Conservation (phyloP, 2,113 vertebrate species). For the Lethenteron camtschaticum region DNA sequence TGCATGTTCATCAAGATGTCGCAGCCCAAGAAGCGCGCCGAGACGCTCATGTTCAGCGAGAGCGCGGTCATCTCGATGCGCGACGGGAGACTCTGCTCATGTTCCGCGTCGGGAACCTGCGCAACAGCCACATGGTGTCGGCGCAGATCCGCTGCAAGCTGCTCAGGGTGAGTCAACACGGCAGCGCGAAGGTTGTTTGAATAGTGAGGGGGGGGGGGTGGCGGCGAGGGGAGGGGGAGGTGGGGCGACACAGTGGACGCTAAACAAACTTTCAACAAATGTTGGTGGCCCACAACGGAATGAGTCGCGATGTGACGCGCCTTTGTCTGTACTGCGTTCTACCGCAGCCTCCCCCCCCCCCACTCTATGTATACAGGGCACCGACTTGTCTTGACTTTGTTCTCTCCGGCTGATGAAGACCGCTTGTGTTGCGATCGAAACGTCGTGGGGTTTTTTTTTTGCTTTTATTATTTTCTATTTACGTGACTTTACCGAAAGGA, state of each 20-base stretch:
- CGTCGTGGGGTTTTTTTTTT: no score
- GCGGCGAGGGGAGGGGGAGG: neutral
- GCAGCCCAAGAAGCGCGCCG: constrained; percentile 89
- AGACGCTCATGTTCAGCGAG: constrained; percentile 96
- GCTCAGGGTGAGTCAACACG: constrained; percentile 55
- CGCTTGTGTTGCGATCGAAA: no score
- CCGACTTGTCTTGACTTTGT: no score
- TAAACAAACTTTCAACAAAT: neutral
- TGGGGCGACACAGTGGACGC: neutral
- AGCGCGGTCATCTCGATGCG: constrained; percentile 87
- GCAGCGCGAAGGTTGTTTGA: neutral
- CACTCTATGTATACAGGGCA: no score
- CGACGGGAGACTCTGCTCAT: constrained; percentile 88
- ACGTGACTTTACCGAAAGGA: no score
- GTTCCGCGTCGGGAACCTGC: constrained; percentile 94
- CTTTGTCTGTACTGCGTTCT: no score
- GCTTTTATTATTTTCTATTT: no score
- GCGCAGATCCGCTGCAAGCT: constrained; percentile 98
- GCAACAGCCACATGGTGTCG: constrained; percentile 98
- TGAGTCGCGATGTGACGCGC: no score
- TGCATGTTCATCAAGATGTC: constrained; percentile 99
- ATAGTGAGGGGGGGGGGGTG: neutral
- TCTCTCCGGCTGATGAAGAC: no score
- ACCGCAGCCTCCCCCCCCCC: no score
- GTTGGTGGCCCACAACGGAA: neutral